These are phyloP conservation scores for Danio choprae DNA, from an alignment of 2,797 vertebrate genomes.

Conservation along the genomic window DNA sequence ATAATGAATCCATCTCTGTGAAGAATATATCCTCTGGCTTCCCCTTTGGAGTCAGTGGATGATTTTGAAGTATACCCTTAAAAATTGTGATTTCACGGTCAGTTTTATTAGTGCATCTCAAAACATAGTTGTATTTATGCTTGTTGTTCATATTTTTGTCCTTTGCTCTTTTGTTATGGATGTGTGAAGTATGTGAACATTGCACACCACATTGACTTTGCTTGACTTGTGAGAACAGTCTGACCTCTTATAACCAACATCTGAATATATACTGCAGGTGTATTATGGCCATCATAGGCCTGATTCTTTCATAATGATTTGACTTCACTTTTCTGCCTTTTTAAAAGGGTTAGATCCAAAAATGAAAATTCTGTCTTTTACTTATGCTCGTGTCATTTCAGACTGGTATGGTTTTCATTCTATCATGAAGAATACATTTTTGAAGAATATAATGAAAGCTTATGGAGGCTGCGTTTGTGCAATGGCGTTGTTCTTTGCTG, in stretches of 20 bases:
- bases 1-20: background rate
- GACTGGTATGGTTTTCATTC: background rate
- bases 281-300: background rate
- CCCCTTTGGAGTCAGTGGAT: background rate
- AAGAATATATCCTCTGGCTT: background rate
- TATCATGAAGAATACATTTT: background rate
- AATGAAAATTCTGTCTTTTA: background rate
- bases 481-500: background rate
- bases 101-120: background rate
- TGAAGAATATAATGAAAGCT: background rate
- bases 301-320: background rate
- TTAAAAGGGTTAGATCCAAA: background rate
- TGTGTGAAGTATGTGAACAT: background rate
- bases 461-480: background rate
- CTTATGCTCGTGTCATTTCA: background rate
- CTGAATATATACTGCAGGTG: background rate
- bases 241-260: slow-evolving; percentile 21
- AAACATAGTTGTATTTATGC: background rate
- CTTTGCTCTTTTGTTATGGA: background rate
- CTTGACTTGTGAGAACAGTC: background rate
- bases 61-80: slow-evolving; percentile 6
- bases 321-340: background rate
- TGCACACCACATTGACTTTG: background rate
- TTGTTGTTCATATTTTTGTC: slow-evolving; percentile 1
- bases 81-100: slow-evolving; percentile 7